Evolutionary conservation across 2,113 vertebrate genomes (phyloP), one percentile per base, ranked within the genome.

Genomic region (Alexandromys fortis): DNA sequence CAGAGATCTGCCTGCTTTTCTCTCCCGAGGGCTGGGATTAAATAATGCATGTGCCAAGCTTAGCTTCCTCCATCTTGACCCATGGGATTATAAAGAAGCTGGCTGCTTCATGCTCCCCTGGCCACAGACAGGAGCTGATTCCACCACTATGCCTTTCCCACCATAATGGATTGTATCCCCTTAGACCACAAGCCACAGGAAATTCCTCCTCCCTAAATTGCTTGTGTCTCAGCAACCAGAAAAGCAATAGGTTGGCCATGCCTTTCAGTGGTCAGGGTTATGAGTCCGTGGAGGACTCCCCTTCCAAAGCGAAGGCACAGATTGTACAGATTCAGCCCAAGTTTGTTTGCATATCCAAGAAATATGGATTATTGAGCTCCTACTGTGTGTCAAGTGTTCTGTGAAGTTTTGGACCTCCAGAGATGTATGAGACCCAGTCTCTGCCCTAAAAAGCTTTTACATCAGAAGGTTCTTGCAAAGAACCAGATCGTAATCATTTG

Each of bases 331-430:
- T 24, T 81, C 82, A 72, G 22, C 76, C 81, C 12, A 33, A 19
- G 30, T 0, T 35, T 9, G 24, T 14, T 16, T 24, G 30, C 4
- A 0, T 12, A 11, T 11, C 22, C 45, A 6, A 21, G 9, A 24
- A 55, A 67, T 17, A 55, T 10, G 5, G 11, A 19, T 14, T 22
- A 24, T 0, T 13, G 58, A 76, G 26, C 12, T 58, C 58, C 47
- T 28, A 5, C 85, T 11, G 1, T 4, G 17, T 22, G n/a, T 17
- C 26, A 38, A 9, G 65, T 47, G 33, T 78, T 81, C 93, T 42
- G 81, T 35, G 45, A 26, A 70, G 45, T 58, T 26, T 33, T 9
- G 38, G 28, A 63, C 4, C 24, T 28, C 68, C 5, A 4, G 13
- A 17, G 22, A 38, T 38, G 45, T 47, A 38, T 3, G 0, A 70